phyloP scores from a whole-genome alignment of 2,797 vertebrate genomes.

The Arctocebus calabarensis region DNA sequence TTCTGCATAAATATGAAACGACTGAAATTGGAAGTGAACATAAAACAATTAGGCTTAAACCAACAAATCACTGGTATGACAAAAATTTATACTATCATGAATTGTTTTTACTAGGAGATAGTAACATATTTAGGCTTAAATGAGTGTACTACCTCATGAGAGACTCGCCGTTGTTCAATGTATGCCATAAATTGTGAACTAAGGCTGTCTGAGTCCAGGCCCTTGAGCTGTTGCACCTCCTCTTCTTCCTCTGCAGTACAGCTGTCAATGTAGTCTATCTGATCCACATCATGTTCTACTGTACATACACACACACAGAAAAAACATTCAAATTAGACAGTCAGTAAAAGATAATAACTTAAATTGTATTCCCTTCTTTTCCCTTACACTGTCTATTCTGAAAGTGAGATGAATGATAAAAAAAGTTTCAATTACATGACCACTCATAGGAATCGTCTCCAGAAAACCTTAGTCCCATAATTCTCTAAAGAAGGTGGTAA shows the following conservation, averaged over 20 bases:
- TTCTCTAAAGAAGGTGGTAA: slow-evolving; percentile 32
- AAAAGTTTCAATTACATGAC: not conserved
- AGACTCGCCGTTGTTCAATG: slow-evolving; percentile 95
- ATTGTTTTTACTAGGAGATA: slow-evolving; percentile 40
- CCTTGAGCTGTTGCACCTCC: slow-evolving; percentile 87
- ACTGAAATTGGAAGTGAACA: slow-evolving; percentile 59
- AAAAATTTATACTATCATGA: not conserved
- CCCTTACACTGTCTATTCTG: slow-evolving; percentile 38
- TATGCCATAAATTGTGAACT: slow-evolving; percentile 98
- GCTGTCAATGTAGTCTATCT: slow-evolving; percentile 98
- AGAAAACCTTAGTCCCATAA: slow-evolving; percentile 43
- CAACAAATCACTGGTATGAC: not conserved
- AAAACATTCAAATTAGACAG: slow-evolving; percentile 71
- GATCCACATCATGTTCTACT: slow-evolving; percentile 94
- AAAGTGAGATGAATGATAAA: slow-evolving; percentile 7
- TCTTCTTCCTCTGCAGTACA: slow-evolving; percentile 94
- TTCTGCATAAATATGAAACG: slow-evolving; percentile 55
- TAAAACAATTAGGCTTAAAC: slow-evolving; percentile 24
- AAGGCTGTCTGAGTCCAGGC: slow-evolving; percentile 90
- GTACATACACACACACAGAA: slow-evolving; percentile 44
- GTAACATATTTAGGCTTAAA: slow-evolving; percentile 8
- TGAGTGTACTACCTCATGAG: slow-evolving; percentile 90
- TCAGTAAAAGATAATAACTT: slow-evolving; percentile 11
- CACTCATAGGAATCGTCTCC: slow-evolving; percentile 6
- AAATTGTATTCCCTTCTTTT: not conserved